Conservation (phyloP, 2,113 vertebrate genomes). For the Neolamprologus hecqui region DNA sequence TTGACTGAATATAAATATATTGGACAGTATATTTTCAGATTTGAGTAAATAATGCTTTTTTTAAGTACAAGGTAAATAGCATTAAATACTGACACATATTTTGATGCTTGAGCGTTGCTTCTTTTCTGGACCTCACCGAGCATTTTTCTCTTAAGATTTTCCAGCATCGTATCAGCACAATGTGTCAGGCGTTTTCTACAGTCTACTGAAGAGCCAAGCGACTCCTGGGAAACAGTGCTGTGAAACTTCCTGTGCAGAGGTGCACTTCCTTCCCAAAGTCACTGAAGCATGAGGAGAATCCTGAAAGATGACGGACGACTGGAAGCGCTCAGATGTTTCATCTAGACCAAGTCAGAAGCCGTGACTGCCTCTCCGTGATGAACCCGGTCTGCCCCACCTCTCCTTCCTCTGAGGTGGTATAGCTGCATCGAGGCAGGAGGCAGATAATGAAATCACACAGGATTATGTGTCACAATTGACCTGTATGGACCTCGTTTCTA, state of each 20-base stretch:
- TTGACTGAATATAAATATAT: not conserved
- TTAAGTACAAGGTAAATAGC: not conserved
- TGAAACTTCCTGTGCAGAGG: slow-evolving; percentile 40
- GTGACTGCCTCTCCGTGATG: slow-evolving; percentile 33
- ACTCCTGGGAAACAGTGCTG: slow-evolving; percentile 28
- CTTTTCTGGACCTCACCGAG: not conserved
- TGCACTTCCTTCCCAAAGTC: slow-evolving; percentile 23
- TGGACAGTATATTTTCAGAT: not conserved
- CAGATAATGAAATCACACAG: slow-evolving; percentile 53
- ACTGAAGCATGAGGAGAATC: slow-evolving; percentile 33
- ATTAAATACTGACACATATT: not conserved
- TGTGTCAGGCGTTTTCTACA: slow-evolving; percentile 18
- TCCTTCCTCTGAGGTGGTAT: not conserved
- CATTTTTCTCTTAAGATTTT: slow-evolving; percentile 3
- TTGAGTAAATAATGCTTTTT: not conserved
- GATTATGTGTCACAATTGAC: slow-evolving; percentile 44
- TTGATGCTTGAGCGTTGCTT: not conserved
- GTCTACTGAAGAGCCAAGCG: slow-evolving; percentile 22
- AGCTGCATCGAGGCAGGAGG: slow-evolving; percentile 1
- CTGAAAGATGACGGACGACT: slow-evolving; percentile 41
- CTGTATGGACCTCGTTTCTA: not conserved
- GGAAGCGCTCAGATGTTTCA: slow-evolving; percentile 26
- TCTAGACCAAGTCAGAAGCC: slow-evolving; percentile 22
- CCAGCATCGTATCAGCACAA: slow-evolving; percentile 1
- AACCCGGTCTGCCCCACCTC: not conserved